These are phyloP conservation scores for Magallana gigas DNA, from an alignment of 1,140 invertebrate genomes.

Conservation along the genomic window DNA sequence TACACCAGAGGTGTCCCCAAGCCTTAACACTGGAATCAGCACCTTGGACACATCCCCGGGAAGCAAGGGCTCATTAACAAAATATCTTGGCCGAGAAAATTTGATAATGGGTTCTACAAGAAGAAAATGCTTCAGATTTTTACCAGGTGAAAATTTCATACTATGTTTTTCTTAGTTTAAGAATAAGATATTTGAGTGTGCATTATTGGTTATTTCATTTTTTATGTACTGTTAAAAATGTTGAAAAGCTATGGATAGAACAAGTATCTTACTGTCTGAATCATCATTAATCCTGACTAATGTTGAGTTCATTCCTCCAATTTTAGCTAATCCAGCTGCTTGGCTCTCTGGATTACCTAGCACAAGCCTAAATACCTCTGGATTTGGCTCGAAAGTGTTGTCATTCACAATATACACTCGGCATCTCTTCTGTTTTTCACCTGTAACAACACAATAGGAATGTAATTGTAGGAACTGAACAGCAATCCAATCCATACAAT, in stretches of 20 bases:
- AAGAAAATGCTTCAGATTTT: neutral
- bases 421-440: constrained; percentile 76
- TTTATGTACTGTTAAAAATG: neutral
- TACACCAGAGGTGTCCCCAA: constrained; percentile 77
- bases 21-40: constrained; percentile 76
- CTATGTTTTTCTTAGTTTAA: too few relatives aligned
- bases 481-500: neutral
- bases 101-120: constrained; percentile 75
- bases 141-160: too few relatives aligned
- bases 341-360: constrained; percentile 75
- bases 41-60: constrained; percentile 71
- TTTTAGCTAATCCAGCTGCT: constrained; percentile 67
- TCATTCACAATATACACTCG: constrained; percentile 76
- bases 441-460: constrained; percentile 59
- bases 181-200: too few relatives aligned
- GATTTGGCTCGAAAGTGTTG: constrained; percentile 70
- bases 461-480: too few relatives aligned
- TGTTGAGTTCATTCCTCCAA: constrained; percentile 74
- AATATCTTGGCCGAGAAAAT: constrained; percentile 73
- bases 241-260: neutral
- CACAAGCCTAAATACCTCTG: constrained; percentile 76
- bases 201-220: neutral
- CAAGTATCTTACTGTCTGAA: constrained; percentile 76
- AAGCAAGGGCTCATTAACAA: constrained; percentile 77
- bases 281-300: constrained; percentile 75